A percentile compares a stretch with the other conserved stretches of the same genome.
These are phyloP conservation scores for Lottia scabra DNA, from an alignment of 2,888 invertebrate species.

Conservation along the genomic window DNA sequence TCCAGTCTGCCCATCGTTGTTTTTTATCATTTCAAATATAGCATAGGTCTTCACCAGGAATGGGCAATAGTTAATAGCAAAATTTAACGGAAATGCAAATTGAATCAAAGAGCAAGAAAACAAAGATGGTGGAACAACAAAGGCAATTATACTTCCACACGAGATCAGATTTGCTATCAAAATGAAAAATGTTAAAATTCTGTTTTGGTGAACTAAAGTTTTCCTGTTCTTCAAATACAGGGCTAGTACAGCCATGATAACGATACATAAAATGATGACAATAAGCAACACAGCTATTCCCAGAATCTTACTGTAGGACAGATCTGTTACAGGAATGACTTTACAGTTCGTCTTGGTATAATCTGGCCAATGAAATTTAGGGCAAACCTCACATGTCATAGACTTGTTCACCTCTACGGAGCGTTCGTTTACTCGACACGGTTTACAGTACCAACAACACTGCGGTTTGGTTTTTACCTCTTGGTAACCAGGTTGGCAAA, in stretches of 20 bases:
- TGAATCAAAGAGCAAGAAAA: slow-evolving; percentile 31
- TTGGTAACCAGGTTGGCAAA: slow-evolving; percentile 36
- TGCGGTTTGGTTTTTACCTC: slow-evolving; percentile 30
- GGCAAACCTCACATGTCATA: slow-evolving; percentile 31
- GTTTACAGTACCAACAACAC: slow-evolving; percentile 49
- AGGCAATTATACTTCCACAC: slow-evolving; percentile 5
- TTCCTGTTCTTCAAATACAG: too few species aligned
- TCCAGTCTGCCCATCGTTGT: too few species aligned
- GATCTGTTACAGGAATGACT: slow-evolving; percentile 19
- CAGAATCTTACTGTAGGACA: slow-evolving; percentile 17
- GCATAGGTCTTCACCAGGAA: slow-evolving; percentile 46
- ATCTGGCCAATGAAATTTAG: slow-evolving; percentile 37
- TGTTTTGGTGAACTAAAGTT: too few species aligned
- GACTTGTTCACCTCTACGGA: slow-evolving; percentile 19
- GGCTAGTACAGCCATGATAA: not conserved
- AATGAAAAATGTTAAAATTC: too few species aligned
- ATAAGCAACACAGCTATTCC: slow-evolving; percentile 21
- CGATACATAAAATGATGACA: slow-evolving; percentile 22
- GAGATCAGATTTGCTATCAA: too few species aligned
- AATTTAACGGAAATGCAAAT: slow-evolving; percentile 39
- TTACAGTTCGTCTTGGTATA: slow-evolving; percentile 25
- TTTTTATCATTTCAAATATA: slow-evolving; percentile 33
- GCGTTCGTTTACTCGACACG: slow-evolving; percentile 39
- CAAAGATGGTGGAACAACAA: slow-evolving; percentile 30
- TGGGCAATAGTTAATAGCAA: slow-evolving; percentile 41